Conservation (phyloP, 2,888 invertebrate genomes). For the Augiades crinisus region DNA sequence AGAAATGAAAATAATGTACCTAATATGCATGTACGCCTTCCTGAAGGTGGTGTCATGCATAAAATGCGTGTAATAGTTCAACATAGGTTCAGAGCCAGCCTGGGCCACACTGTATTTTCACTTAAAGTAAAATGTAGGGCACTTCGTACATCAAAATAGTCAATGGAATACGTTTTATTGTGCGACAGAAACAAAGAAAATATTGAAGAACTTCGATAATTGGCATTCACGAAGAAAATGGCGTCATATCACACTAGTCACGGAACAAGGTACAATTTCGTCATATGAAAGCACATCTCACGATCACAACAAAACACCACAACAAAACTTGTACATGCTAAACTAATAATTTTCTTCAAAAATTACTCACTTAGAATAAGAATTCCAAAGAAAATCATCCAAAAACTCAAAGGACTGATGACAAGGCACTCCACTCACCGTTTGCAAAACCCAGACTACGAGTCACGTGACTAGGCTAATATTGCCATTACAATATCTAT, state of each 20-base stretch:
- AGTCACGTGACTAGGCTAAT: constrained; percentile 47
- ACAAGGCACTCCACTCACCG: constrained; percentile 82
- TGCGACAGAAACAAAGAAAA: constrained; percentile 48
- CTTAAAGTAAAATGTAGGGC: constrained; percentile 21
- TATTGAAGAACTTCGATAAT: constrained; percentile 73
- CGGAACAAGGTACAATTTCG: constrained; percentile 80
- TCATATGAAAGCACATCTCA: constrained; percentile 65
- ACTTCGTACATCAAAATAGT: constrained; percentile 15
- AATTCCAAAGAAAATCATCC: constrained; percentile 81
- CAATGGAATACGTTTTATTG: constrained; percentile 13
- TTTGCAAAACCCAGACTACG: constrained; percentile 75
- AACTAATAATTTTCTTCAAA: constrained; percentile 53
- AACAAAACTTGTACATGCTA: constrained; percentile 52
- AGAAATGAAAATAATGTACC: constrained; percentile 40
- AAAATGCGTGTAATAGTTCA: constrained; percentile 59
- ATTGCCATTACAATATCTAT: constrained; percentile 35
- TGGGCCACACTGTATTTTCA: constrained; percentile 16
- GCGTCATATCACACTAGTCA: constrained; percentile 81
- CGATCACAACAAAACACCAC: constrained; percentile 58
- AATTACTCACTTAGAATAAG: constrained; percentile 80
- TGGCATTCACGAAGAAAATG: constrained; percentile 82
- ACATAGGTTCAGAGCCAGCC: constrained; percentile 16
- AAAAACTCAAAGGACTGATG: constrained; percentile 79
- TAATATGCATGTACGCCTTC: constrained; percentile 52
- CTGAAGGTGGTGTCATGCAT: constrained; percentile 65